Evolutionary conservation across 2,797 vertebrate species (phyloP).

Genomic region (Onychomys arenicola): DNA sequence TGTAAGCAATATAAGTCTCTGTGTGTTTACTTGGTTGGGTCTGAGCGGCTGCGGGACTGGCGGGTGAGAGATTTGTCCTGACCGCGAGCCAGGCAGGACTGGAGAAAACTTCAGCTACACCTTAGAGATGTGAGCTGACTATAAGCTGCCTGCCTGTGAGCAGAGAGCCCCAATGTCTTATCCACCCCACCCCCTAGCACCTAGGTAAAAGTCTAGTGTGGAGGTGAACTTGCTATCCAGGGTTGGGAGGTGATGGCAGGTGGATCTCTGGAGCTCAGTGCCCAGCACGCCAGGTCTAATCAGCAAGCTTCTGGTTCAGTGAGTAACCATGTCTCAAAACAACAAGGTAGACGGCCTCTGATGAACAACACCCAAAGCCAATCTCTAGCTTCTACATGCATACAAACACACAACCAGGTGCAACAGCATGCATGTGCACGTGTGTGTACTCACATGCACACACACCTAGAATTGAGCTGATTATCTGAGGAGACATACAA

Average conservation of each 20-base stretch:
- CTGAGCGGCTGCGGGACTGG: too few relatives aligned
- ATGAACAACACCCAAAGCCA: background rate
- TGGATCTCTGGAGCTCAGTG: background rate
- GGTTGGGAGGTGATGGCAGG: background rate
- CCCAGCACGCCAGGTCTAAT: background rate
- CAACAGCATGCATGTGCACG: too few relatives aligned
- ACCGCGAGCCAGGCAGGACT: too few relatives aligned
- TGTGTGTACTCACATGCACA: background rate
- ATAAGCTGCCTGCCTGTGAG: background rate
- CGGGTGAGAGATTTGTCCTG: too few relatives aligned
- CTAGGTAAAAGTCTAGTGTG: background rate
- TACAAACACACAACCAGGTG: background rate
- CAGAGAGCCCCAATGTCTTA: background rate
- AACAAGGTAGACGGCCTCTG: background rate
- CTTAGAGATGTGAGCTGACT: background rate
- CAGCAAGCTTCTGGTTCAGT: too few relatives aligned
- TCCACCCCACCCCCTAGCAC: too few relatives aligned
- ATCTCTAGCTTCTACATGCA: background rate
- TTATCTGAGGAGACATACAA: background rate
- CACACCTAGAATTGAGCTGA: background rate
- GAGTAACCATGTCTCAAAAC: background rate
- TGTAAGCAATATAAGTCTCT: too few relatives aligned
- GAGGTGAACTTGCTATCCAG: background rate
- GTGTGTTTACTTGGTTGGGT: too few relatives aligned
- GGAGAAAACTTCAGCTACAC: too few relatives aligned